These are phyloP conservation scores for Achatina immaculata DNA, from an alignment of 1,140 invertebrate genomes.

Conservation along the genomic window DNA sequence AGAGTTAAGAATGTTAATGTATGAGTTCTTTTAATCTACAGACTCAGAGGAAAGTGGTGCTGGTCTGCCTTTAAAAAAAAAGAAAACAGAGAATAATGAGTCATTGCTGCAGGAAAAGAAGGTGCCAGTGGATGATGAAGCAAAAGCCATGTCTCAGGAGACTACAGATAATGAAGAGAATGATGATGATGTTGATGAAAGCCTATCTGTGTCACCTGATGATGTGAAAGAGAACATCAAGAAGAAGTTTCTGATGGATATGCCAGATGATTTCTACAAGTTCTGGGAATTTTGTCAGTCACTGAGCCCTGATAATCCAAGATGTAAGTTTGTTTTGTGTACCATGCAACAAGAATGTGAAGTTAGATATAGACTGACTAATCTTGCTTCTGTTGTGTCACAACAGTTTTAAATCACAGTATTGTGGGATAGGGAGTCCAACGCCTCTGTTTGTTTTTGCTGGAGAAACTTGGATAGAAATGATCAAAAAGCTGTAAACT, in stretches of 20 bases:
- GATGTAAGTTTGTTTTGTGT: constrained; percentile 62
- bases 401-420: not conserved
- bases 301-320: constrained; percentile 76
- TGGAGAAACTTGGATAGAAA: too few relatives aligned
- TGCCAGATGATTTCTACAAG: constrained; percentile 90
- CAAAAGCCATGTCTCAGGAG: not conserved
- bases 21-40: too few relatives aligned
- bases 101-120: constrained; percentile 2
- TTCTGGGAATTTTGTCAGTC: constrained; percentile 85
- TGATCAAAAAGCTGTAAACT: too few relatives aligned
- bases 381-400: not conserved
- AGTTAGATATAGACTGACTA: not conserved
- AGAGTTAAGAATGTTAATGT: too few relatives aligned
- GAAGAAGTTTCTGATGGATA: constrained; percentile 84
- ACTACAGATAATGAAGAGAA: not conserved
- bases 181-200: constrained; percentile 31
- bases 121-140: not conserved
- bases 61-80: not conserved
- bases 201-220: constrained; percentile 50
- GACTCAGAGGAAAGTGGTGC: not conserved
- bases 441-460: not conserved
- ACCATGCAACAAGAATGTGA: not conserved
- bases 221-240: constrained; percentile 76
- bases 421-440: not conserved
- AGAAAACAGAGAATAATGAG: not conserved